Evolutionary conservation across 2,797 vertebrate genomes (phyloP).

Genomic region (Cyprinodon diabolis): DNA sequence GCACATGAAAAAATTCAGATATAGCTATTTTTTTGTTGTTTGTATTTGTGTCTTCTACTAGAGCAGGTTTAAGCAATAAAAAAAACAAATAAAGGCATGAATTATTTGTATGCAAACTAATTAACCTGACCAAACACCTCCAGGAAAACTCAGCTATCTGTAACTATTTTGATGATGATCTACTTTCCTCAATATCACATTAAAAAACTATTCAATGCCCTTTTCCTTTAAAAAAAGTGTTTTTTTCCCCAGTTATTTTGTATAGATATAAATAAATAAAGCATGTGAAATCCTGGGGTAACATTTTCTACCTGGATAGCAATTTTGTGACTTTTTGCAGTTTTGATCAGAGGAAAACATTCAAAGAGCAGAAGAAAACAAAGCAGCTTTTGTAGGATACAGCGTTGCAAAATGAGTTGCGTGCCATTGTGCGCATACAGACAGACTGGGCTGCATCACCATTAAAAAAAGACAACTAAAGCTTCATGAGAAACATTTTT

Average conservation of each 20-base stretch:
- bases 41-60: too few species aligned
- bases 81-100: too few species aligned
- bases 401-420: slow-evolving; percentile 24
- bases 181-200: too few species aligned
- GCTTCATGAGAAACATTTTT: slow-evolving; percentile 51
- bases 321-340: not conserved
- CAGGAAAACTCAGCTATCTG: too few species aligned
- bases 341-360: not conserved
- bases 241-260: not conserved
- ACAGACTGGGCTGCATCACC: slow-evolving; percentile 17
- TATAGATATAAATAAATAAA: not conserved
- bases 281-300: not conserved
- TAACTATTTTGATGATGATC: too few species aligned
- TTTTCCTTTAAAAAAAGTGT: not conserved
- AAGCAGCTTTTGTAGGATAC: slow-evolving; percentile 1
- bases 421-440: slow-evolving; percentile 39
- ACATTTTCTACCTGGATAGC: not conserved
- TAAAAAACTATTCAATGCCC: too few species aligned
- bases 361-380: not conserved
- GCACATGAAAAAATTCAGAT: too few species aligned
- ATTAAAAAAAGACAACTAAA: slow-evolving; percentile 24
- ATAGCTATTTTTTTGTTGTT: too few species aligned
- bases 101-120: too few species aligned
- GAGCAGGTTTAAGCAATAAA: too few species aligned
- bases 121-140: too few species aligned